phyloP scores from a whole-genome alignment of 1,140 invertebrate species.

The Saccostrea echinata region DNA sequence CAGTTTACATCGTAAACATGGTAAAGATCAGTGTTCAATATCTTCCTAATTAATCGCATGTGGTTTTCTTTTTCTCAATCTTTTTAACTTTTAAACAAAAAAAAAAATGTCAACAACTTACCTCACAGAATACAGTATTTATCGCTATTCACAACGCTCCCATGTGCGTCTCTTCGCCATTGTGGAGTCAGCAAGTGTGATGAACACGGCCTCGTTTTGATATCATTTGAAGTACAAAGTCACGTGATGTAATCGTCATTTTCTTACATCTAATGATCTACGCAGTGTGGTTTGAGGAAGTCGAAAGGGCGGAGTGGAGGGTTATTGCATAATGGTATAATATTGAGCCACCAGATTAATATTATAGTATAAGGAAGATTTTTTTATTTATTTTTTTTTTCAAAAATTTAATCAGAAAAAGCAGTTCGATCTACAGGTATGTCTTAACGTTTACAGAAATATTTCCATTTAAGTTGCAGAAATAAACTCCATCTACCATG shows the following conservation, averaged over 20 bases:
- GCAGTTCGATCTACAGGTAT: too few species aligned
- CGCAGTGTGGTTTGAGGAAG: neutral
- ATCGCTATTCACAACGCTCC: neutral
- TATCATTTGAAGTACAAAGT: neutral
- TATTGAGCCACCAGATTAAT: too few species aligned
- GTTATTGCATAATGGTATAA: too few species aligned
- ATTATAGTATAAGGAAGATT: too few species aligned
- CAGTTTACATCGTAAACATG: neutral
- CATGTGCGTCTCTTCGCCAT: neutral
- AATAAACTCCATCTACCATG: too few species aligned
- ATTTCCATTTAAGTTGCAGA: too few species aligned
- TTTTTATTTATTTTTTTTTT: too few species aligned
- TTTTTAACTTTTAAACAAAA: neutral
- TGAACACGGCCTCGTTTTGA: slow-evolving; percentile 25
- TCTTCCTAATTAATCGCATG: neutral
- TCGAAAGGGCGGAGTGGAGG: neutral
- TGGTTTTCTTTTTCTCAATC: neutral
- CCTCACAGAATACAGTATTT: neutral
- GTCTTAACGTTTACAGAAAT: too few species aligned
- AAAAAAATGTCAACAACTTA: neutral
- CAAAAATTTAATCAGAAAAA: too few species aligned
- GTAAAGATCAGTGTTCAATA: neutral
- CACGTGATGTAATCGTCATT: slow-evolving; percentile 5
- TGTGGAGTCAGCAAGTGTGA: neutral
- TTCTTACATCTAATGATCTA: neutral